Evolutionary conservation across 1,140 invertebrate species (phyloP), one percentile per base, ranked within the genome.

Genomic region (Zaprionus lachaisei): DNA sequence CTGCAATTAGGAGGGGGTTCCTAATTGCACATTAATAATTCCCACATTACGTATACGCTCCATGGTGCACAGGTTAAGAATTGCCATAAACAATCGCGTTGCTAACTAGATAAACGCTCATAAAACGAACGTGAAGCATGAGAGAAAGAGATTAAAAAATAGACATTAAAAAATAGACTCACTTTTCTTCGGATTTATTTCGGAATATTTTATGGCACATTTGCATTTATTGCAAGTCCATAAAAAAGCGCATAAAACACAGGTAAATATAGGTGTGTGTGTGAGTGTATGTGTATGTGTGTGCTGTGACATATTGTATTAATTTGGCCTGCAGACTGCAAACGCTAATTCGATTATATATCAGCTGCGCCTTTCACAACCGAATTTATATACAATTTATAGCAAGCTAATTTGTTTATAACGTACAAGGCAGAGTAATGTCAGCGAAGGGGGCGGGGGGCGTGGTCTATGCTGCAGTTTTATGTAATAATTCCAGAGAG

Each of bases 391-490:
- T 24, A 20, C 1, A 11, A 11, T 51, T 24, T 51, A 51, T 49
- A 49, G 15, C 41, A 20, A 49, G 20, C 81, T 81, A 81, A 81
- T 81, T 81, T 31, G 47, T 77, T 81, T 81, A 49, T 22, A 20
- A 1, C 41, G 41, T 6, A 47, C 41, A 17, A 22, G 47, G 6
- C 3, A 49, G 20, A 49, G 17, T n/a, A 4, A 2, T 7, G 17
- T 2, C 2, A 20, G n/a, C 1, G 17, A 22, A 2, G 47, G n/a
- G 2, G 2, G 38, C 1, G 38, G 31, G 11, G 47, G n/a, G 38
- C 0, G 38, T 1, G 38, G 31, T 34, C 31, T 38, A 38, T 38
- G 37, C 37, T 14, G 37, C 4, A 15, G 37, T 4, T 38, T 38
- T 38, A 38, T 38, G 37, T 38, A 12, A 38, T 38, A 38, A 38